A percentile compares a stretch with the other conserved stretches of the same genome.
Evolutionary conservation across 2,888 invertebrate genomes (phyloP).

Genomic region (Gortyna flavago): DNA sequence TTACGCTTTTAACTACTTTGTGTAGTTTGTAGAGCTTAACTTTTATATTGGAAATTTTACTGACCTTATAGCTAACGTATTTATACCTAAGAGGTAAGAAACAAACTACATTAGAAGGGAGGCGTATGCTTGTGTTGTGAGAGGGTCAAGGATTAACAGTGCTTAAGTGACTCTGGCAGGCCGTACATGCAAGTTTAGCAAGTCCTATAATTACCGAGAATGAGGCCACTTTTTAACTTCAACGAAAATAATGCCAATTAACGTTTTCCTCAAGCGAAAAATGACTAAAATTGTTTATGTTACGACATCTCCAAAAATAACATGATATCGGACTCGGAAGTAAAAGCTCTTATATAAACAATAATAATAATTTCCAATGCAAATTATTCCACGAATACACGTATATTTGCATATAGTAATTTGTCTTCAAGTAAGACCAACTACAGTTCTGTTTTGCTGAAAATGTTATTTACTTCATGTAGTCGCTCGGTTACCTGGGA

Average conservation of each 20-base stretch:
- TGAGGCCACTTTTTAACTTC: not conserved
- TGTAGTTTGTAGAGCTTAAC: not conserved
- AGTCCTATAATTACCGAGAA: constrained; percentile 9
- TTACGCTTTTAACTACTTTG: not conserved
- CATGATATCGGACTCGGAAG: not conserved
- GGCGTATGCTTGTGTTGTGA: constrained; percentile 6
- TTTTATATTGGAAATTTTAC: too few species aligned
- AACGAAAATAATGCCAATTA: constrained; percentile 1
- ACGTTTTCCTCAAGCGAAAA: not conserved
- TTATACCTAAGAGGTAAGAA: not conserved
- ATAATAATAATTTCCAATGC: constrained; percentile 7
- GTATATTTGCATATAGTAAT: not conserved
- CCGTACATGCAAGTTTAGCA: constrained; percentile 7
- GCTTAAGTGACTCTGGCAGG: constrained; percentile 13
- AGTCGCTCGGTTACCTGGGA: constrained; percentile 12
- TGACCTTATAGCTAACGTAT: not conserved
- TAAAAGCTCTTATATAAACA: constrained; percentile 18
- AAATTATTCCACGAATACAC: not conserved
- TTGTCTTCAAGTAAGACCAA: not conserved
- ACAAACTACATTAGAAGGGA: constrained; percentile 44
- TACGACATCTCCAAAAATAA: constrained; percentile 24
- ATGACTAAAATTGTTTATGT: not conserved
- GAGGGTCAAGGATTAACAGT: constrained; percentile 47
- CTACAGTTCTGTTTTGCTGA: constrained; percentile 32
- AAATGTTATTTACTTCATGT: constrained; percentile 27